Base-by-base conservation (phyloP, 2,888 invertebrate species). In the Camponotus fellah region DNA sequence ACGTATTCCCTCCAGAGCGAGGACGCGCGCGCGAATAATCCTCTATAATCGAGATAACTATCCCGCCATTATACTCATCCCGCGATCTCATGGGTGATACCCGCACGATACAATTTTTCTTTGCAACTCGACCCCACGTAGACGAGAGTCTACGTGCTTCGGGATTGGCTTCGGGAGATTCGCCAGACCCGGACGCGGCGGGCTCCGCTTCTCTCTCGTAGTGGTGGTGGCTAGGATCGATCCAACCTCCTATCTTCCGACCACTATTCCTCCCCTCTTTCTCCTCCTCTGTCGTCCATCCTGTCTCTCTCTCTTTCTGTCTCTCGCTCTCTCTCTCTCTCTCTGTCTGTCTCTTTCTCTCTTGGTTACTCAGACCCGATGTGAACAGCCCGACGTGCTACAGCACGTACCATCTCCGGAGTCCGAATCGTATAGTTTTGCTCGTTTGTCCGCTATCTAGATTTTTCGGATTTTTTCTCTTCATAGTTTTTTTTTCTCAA, bases 191-290 rank as follows among this genome's bases (percentile, higher is more conserved):
- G 66, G 69, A 81, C 62, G n/a, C 53, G 46, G 32, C 74, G 66
- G 62, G 83, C 62, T 83, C 69, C n/a, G 40, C 32, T 82, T 26
- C 68, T 40, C 43, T 49, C 34, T 80, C 58, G 74, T 84, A 46
- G 79, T 84, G 87, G 87, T 90, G 88, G 87, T 91, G 85, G 91
- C 91, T 89, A 88, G 91, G 83, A 93, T 92, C 93, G 92, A 92
- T 92, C 91, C 90, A 86, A 90, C 86, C 88, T 87, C 90, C 89
- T 88, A 87, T 88, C 89, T 87, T 90, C 84, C 87, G 72, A 84
- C 86, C 65, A 65, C 79, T 76, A 56, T 82, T 83, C 87, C 74
- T 75, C 87, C 75, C 82, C 85, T 53, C 53, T n/a, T 53, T 53
- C 53, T n/a, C n/a, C n/a, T 53, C n/a, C 53, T n/a, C 86, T 85